phyloP scores from a whole-genome alignment of 1,140 invertebrate species.

The Holcopasites calliopsidis region DNA sequence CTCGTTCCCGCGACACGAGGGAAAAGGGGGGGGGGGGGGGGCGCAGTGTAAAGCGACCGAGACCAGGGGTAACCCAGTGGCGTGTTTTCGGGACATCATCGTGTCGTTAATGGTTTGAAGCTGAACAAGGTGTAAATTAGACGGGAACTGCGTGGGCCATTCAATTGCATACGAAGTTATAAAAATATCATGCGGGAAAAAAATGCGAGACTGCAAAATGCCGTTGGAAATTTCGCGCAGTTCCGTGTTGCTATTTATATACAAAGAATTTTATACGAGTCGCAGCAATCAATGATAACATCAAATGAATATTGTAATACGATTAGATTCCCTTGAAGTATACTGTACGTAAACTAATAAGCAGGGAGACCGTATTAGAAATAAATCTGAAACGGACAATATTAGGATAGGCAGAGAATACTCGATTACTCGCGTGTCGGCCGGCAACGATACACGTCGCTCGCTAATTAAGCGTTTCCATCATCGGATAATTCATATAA shows the following conservation, averaged over 20 bases:
- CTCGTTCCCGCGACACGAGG: background rate
- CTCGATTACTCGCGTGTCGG: background rate
- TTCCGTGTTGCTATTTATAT: too few species aligned
- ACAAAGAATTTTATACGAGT: too few species aligned
- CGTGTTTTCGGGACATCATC: background rate
- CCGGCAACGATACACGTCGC: slow-evolving; percentile 11
- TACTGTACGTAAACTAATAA: too few species aligned
- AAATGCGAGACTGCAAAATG: too few species aligned
- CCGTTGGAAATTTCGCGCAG: too few species aligned
- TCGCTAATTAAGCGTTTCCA: slow-evolving; percentile 33
- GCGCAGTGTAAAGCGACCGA: background rate
- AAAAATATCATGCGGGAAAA: too few species aligned
- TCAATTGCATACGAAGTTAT: too few species aligned
- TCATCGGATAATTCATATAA: slow-evolving; percentile 13
- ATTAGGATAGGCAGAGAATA: background rate
- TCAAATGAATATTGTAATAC: too few species aligned
- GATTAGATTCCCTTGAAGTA: too few species aligned
- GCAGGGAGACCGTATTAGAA: background rate
- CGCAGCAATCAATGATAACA: too few species aligned
- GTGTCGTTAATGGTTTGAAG: background rate
- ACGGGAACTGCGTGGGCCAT: background rate
- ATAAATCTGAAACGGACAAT: background rate
- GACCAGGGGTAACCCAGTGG: background rate
- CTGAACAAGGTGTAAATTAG: background rate
- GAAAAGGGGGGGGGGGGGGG: too few species aligned